These are phyloP conservation scores for Pangasius mekongensis DNA, from an alignment of 2,797 vertebrate species.

Conservation along the genomic window DNA sequence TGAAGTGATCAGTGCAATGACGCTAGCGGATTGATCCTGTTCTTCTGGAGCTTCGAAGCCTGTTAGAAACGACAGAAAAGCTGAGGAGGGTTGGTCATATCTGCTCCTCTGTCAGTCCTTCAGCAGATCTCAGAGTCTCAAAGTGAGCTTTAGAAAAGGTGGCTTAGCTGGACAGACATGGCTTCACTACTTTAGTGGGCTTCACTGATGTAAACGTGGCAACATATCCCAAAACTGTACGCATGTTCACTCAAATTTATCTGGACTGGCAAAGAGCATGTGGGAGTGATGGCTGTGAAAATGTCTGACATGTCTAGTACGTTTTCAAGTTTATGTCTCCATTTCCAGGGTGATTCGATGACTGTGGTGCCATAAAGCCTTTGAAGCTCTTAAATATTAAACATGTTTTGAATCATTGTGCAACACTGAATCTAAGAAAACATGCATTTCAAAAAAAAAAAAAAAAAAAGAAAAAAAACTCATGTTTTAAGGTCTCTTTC, in stretches of 20 bases:
- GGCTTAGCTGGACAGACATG: background rate
- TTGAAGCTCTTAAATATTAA: background rate
- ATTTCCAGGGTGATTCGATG: background rate
- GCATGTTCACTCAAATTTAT: background rate
- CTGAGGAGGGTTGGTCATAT: background rate
- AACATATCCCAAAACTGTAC: background rate
- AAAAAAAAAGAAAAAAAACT: background rate
- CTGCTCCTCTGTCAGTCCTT: background rate
- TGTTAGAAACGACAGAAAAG: constrained; percentile 15
- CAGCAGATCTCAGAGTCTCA: background rate
- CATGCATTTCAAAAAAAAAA: background rate
- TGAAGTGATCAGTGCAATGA: constrained; percentile 50
- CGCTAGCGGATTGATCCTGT: constrained; percentile 55
- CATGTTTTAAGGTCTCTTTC: background rate
- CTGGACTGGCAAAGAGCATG: background rate
- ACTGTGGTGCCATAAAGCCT: background rate
- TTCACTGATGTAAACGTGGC: background rate
- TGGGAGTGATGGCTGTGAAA: background rate
- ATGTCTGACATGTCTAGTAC: background rate
- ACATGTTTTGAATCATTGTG: background rate
- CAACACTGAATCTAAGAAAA: background rate
- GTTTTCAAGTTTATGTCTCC: background rate
- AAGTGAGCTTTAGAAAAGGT: background rate
- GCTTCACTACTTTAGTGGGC: background rate
- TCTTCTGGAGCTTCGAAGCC: constrained; percentile 43